Evolutionary conservation across 2,113 vertebrate genomes (phyloP).

Genomic region (Sterna hirundo): DNA sequence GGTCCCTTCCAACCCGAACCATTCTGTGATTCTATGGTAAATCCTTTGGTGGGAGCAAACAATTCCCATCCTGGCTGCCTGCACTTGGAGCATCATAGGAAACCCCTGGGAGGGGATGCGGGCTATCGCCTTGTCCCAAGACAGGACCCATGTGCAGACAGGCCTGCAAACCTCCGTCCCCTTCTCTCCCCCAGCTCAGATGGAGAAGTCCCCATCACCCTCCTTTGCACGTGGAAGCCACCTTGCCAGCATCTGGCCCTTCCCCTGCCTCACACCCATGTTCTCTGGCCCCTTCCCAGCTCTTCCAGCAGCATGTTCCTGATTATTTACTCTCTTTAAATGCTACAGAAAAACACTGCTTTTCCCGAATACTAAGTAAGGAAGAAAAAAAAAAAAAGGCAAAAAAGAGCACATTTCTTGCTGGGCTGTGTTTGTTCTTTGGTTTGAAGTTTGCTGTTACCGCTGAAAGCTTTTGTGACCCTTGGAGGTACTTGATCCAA

Average conservation of each 20-base stretch:
- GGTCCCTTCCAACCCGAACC: no score
- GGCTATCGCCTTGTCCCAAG: not conserved
- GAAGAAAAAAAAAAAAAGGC: not conserved
- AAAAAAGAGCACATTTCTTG: not conserved
- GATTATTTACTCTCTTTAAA: constrained; percentile 17
- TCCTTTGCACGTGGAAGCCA: not conserved
- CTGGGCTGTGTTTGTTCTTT: not conserved
- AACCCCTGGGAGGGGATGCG: not conserved
- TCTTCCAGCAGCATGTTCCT: constrained; percentile 5
- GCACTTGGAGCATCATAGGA: not conserved
- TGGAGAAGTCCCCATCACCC: not conserved
- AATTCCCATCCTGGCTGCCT: not conserved
- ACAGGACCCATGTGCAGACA: not conserved
- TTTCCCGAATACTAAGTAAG: constrained; percentile 26
- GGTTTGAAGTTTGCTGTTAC: not conserved
- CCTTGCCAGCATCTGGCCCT: not conserved
- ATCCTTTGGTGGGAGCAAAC: not conserved
- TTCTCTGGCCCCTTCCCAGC: constrained; percentile 11
- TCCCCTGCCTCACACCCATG: not conserved
- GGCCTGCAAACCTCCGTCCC: not conserved
- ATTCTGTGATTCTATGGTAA: no score
- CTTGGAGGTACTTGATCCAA: not conserved
- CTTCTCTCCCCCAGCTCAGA: not conserved
- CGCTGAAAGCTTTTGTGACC: not conserved
- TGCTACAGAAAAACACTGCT: constrained; percentile 22